A percentile compares a stretch with the other conserved stretches of the same genome.
phyloP scores from a whole-genome alignment of 2,113 vertebrate species.

The Nothoprocta pentlandii region DNA sequence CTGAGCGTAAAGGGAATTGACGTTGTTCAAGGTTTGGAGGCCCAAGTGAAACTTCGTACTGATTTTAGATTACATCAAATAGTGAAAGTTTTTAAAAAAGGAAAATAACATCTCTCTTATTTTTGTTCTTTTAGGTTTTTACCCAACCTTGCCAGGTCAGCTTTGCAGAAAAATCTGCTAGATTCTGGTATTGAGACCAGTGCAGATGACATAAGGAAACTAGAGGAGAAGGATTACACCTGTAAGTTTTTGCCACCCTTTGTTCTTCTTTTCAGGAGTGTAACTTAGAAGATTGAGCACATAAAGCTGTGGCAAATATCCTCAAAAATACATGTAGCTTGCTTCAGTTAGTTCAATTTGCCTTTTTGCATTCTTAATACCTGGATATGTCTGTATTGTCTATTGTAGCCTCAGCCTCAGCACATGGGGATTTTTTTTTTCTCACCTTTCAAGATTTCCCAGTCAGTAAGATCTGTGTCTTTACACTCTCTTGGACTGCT shows the following conservation, averaged over 20 bases:
- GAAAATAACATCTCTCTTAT: neutral
- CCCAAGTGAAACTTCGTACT: neutral
- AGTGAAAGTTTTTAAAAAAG: neutral
- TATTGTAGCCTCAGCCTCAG: neutral
- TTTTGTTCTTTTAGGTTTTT: constrained; percentile 85
- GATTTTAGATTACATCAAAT: neutral
- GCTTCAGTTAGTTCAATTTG: neutral
- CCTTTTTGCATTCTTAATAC: neutral
- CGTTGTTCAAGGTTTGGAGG: neutral
- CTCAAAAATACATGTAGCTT: neutral
- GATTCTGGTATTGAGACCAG: constrained; percentile 82
- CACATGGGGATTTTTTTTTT: neutral
- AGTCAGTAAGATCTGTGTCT: neutral
- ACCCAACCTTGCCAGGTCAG: constrained; percentile 89
- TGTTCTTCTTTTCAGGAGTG: neutral
- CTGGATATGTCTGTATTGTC: neutral
- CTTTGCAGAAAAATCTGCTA: constrained; percentile 88
- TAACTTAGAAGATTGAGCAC: neutral
- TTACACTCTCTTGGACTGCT: neutral
- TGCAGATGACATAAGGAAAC: constrained; percentile 47
- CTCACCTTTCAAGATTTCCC: neutral
- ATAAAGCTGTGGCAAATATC: neutral
- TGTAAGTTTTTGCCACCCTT: constrained; percentile 80
- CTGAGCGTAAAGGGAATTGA: neutral
- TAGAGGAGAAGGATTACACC: constrained; percentile 72